These are phyloP conservation scores for Sinocyclocheilus maitianheensis DNA, from an alignment of 2,113 vertebrate genomes.

Conservation along the genomic window DNA sequence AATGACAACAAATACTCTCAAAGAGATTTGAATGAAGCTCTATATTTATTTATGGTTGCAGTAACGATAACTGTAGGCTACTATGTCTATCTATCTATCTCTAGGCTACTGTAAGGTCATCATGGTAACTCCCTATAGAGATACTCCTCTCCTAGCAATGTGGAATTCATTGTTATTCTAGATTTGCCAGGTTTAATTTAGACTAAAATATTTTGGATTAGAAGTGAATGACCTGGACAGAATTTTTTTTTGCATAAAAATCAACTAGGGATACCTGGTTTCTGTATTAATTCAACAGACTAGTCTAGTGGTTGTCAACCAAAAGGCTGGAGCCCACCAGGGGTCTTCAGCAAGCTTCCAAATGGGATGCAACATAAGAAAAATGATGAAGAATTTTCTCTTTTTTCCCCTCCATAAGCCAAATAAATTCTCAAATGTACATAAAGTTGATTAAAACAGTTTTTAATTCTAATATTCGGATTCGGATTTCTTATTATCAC, in stretches of 20 bases:
- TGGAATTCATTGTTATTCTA: neutral
- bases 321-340: neutral
- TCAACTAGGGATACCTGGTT: neutral
- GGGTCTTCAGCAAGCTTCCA: neutral
- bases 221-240: too few relatives aligned
- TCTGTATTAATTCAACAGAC: neutral
- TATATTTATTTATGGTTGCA: neutral
- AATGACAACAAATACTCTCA: neutral
- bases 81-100: neutral
- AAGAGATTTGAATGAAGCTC: neutral
- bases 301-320: neutral
- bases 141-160: neutral
- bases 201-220: too few relatives aligned
- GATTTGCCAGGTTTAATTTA: too few relatives aligned
- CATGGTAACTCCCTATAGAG: neutral
- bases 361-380: neutral
- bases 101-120: neutral
- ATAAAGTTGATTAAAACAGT: neutral
- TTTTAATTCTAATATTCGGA: too few relatives aligned
- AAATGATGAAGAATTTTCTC: too few relatives aligned
- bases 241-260: neutral
- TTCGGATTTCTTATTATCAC: too few relatives aligned
- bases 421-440: neutral
- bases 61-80: neutral
- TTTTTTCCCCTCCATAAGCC: neutral